These are phyloP conservation scores for Lycocerus yunnanus DNA, from an alignment of 2,888 invertebrate species.

Conservation along the genomic window DNA sequence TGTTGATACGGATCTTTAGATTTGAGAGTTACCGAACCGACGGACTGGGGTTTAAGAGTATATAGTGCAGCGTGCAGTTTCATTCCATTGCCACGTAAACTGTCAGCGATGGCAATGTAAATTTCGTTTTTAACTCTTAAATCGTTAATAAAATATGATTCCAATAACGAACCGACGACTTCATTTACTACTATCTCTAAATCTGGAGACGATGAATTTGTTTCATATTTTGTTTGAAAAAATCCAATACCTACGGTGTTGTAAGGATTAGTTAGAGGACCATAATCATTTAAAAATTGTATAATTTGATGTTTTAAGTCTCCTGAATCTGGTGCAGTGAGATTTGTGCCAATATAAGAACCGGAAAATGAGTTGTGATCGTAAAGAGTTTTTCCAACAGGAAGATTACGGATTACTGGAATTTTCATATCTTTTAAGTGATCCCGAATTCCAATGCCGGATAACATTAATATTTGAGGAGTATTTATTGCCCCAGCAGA, in stretches of 20 bases:
- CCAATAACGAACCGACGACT: constrained; percentile 33
- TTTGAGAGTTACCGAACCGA: too few relatives aligned
- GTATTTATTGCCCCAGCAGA: neutral
- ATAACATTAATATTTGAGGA: neutral
- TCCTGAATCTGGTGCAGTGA: neutral
- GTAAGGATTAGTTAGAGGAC: neutral
- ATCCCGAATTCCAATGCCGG: neutral
- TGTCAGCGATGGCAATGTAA: too few relatives aligned
- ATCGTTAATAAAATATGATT: neutral
- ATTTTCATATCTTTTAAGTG: neutral
- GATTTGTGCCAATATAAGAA: neutral
- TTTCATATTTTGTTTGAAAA: neutral
- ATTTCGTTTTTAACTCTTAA: neutral
- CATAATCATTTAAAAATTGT: neutral
- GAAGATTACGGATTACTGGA: neutral
- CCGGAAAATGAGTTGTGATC: neutral
- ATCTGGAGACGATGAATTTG: neutral
- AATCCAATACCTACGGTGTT: neutral
- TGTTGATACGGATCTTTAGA: too few relatives aligned
- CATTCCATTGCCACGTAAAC: too few relatives aligned
- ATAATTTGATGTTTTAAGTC: neutral
- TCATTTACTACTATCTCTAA: constrained; percentile 15
- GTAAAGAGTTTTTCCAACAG: neutral
- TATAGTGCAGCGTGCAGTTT: too few relatives aligned
- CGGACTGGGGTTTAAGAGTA: too few relatives aligned